Conservation (phyloP, 1,140 invertebrate genomes). For the Neuroterus valhalla region DNA sequence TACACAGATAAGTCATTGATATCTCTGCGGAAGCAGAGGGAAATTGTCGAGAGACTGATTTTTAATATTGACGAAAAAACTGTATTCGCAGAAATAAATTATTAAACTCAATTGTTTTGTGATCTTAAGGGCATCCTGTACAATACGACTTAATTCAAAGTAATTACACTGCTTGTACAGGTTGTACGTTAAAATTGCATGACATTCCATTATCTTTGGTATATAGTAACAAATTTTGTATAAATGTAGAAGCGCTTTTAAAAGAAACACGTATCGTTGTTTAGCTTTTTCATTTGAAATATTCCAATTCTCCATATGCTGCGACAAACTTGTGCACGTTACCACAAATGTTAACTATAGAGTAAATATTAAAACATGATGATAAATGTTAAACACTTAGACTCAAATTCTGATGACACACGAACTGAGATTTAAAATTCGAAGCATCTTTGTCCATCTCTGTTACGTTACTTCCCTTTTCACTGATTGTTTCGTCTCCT, state of each 20-base stretch:
- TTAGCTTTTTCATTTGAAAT: conserved; percentile 33
- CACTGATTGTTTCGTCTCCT: too few species aligned
- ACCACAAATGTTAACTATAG: background rate
- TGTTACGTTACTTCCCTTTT: too few species aligned
- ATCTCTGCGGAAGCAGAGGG: background rate
- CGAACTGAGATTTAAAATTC: too few species aligned
- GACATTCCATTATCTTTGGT: conserved; percentile 74
- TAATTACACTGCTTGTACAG: conserved; percentile 35
- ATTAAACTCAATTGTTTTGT: conserved; percentile 2
- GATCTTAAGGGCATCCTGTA: conserved; percentile 28
- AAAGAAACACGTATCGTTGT: conserved; percentile 49
- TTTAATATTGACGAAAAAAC: conserved; percentile 15
- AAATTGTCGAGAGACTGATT: background rate
- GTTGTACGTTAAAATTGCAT: conserved; percentile 41
- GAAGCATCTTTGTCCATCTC: too few species aligned
- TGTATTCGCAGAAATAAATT: background rate
- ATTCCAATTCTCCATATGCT: background rate
- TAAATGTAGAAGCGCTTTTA: conserved; percentile 62
- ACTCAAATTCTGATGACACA: too few species aligned
- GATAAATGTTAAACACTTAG: too few species aligned
- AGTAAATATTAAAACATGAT: background rate
- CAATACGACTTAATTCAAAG: conserved; percentile 49
- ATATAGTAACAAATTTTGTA: conserved; percentile 66
- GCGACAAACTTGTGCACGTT: conserved; percentile 17
- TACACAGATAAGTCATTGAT: background rate